Percentiles rank a stretch among this genome's conserved stretches.
Conservation (phyloP, 2,888 invertebrate species). For the Thysanoteuthis rhombus region DNA sequence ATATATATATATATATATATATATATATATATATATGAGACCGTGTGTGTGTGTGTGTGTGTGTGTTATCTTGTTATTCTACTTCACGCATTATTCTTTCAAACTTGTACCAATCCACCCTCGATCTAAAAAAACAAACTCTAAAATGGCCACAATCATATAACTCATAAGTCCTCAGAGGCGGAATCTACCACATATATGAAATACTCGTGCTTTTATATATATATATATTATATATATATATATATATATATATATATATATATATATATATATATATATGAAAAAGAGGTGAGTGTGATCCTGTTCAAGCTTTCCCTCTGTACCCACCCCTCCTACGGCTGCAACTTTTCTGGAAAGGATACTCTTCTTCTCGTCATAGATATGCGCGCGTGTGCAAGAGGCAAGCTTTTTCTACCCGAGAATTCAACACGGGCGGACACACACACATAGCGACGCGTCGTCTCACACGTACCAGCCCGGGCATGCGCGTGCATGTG, state of each 20-base stretch:
- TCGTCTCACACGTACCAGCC: background rate
- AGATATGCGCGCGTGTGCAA: background rate
- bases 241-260: background rate
- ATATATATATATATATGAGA: no score
- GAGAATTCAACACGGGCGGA: background rate
- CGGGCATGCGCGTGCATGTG: background rate
- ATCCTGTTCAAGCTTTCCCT: background rate
- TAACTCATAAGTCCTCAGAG: no score
- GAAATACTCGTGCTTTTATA: no score
- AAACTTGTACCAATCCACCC: no score
- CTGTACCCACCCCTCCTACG: background rate
- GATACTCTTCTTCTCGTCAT: background rate
- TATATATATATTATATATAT: background rate
- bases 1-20: background rate
- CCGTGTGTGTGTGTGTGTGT: no score
- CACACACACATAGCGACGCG: background rate
- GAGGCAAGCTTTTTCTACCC: no score
- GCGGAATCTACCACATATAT: no score
- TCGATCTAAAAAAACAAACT: no score
- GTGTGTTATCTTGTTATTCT: no score
- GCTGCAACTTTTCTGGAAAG: background rate
- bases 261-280: no score
- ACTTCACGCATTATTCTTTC: no score
- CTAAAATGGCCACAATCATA: no score
- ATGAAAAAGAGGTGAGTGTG: background rate